Evolutionary conservation across 64 coral and sea anemone genomes (phyloP).

Genomic region (Pocillopora damicornis): DNA sequence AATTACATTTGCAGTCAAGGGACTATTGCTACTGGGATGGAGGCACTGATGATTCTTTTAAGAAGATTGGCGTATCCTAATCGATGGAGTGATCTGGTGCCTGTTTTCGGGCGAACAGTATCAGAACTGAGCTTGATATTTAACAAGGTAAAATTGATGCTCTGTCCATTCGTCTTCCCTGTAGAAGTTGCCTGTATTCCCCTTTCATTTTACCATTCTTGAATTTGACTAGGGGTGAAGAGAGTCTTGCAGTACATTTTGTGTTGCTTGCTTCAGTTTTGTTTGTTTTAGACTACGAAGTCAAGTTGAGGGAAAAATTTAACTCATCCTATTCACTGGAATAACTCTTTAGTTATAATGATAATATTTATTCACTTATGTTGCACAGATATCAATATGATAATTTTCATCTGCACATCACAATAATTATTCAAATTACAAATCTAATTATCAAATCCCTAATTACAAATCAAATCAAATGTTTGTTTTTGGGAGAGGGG

Average conservation of each 20-base stretch:
- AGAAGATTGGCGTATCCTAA: constrained; percentile 50
- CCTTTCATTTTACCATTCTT: constrained; percentile 10
- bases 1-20: constrained; percentile 46
- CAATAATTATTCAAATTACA: constrained; percentile 8
- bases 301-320: background rate
- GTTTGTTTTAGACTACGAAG: background rate
- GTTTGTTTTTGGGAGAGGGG: background rate
- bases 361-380: background rate
- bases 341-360: constrained; percentile 13
- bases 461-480: constrained; percentile 18
- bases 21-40: constrained; percentile 51
- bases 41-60: constrained; percentile 49
- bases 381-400: constrained; percentile 11
- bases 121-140: constrained; percentile 72
- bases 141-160: constrained; percentile 59
- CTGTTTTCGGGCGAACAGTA: constrained; percentile 38
- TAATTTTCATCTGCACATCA: constrained; percentile 11
- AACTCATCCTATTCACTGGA: constrained; percentile 14
- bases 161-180: constrained; percentile 40
- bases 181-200: constrained; percentile 57
- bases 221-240: constrained; percentile 7
- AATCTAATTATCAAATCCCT: background rate
- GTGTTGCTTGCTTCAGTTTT: background rate
- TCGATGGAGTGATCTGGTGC: constrained; percentile 60
- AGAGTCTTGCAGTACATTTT: background rate